These are phyloP conservation scores for Callipepla squamata DNA, from an alignment of 2,113 vertebrate genomes.

Conservation along the genomic window DNA sequence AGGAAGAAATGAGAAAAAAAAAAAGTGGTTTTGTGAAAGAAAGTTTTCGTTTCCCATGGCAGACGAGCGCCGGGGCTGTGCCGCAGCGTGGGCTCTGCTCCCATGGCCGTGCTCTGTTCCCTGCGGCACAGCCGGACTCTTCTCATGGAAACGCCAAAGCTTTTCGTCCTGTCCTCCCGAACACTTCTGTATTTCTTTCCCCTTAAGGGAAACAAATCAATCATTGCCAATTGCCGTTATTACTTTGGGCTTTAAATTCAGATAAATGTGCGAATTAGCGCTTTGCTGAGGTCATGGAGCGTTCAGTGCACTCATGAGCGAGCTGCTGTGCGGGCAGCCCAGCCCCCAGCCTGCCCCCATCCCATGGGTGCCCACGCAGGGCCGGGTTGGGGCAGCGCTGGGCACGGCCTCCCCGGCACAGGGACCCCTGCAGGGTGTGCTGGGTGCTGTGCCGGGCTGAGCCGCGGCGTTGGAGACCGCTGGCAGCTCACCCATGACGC, in stretches of 20 bases:
- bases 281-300: neutral
- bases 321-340: neutral
- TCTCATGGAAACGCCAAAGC: neutral
- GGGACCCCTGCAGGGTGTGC: neutral
- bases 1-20: neutral
- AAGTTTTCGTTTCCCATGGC: constrained; percentile 30
- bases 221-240: neutral
- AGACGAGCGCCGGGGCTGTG: neutral
- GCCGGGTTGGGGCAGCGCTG: neutral
- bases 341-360: neutral
- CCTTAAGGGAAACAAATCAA: constrained; percentile 32
- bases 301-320: constrained; percentile 25
- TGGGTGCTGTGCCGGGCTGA: neutral
- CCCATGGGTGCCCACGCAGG: neutral
- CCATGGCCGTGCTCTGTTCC: neutral
- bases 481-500: neutral
- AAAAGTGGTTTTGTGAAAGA: neutral
- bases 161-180: constrained; percentile 41
- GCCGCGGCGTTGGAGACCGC: neutral
- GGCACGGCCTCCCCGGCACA: neutral
- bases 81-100: neutral
- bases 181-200: neutral
- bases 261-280: rapidly evolving
- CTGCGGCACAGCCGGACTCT: neutral
- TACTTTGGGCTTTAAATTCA: neutral